Base-by-base conservation (phyloP, 2,797 vertebrate species). In the Champsocephalus gunnari region DNA sequence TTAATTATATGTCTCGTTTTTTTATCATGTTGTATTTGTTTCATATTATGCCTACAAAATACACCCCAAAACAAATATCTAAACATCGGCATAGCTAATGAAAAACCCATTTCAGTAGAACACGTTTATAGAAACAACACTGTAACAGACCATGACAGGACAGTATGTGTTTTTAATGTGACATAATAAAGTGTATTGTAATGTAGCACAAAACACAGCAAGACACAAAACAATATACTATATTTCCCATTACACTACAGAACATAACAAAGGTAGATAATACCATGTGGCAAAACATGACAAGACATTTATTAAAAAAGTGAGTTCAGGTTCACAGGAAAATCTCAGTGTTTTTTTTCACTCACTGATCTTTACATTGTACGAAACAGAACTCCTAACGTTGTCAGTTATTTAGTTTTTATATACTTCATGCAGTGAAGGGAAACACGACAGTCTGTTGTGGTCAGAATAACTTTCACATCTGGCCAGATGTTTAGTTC, bases 381-480 rank as follows among this genome's bases (percentile, higher is more conserved):
- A 28, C 28, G 13, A 9, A 84, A 43, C 1, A 41, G 12, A 72
- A 34, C 38, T 21, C 32, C 43, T 44, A 55, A 44, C 16, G 7
- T 21, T 2, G 5, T 34, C 56, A 50, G 59, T 19, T 48, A 48
- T 34, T 69, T 49, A 45, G 44, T 76, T 17, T 1, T 7, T 65
- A 38, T 51, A 43, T 13, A 9, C 28, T 56, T 6, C 4, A 50
- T 21, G 34, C 57, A 71, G 32, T 73, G 48, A 74, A 62, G 19
- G 24, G 17, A n/a, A 16, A 4, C n/a, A 47, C 3, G 8, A 19
- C 38, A 41, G 61, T 61, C 21, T 28, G 63, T 58, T 74, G 70
- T 75, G 80, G 73, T 71, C 41, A 62, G 55, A 67, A 77, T 71
- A 86, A 74, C 67, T 77, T 80, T 61, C 80, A 85, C 89, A 89